A percentile compares a stretch with the other conserved stretches of the same genome.
Evolutionary conservation across 1,140 invertebrate genomes (phyloP).

Genomic region (Danaus plexippus): DNA sequence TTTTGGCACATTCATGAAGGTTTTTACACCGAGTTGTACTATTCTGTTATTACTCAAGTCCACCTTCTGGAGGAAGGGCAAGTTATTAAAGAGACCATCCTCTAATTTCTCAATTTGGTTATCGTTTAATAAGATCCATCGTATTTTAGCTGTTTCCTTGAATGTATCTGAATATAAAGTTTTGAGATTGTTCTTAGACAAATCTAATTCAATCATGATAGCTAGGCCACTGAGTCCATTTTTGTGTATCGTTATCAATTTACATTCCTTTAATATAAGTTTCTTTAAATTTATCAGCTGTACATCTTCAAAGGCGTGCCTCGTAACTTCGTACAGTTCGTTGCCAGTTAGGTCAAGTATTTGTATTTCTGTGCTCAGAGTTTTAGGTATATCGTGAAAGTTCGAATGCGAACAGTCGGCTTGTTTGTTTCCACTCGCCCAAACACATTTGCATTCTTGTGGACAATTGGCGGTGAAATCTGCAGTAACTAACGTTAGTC

Average conservation of each 20-base stretch:
- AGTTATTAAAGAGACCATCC: slow-evolving; percentile 82
- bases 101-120: slow-evolving; percentile 81
- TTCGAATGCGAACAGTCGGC: slow-evolving; percentile 82
- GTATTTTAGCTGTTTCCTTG: slow-evolving; percentile 76
- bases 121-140: slow-evolving; percentile 80
- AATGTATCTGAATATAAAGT: slow-evolving; percentile 82
- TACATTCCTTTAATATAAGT: slow-evolving; percentile 80
- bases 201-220: slow-evolving; percentile 88
- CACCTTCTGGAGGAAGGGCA: slow-evolving; percentile 82
- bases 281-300: slow-evolving; percentile 86
- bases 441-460: slow-evolving; percentile 80
- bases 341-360: slow-evolving; percentile 84
- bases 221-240: slow-evolving; percentile 82
- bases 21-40: slow-evolving; percentile 76
- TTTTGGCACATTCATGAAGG: slow-evolving; percentile 79
- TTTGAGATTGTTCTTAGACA: slow-evolving; percentile 83
- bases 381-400: slow-evolving; percentile 77
- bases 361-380: slow-evolving; percentile 82
- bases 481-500: slow-evolving; percentile 31
- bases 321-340: slow-evolving; percentile 75
- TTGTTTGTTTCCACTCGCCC: slow-evolving; percentile 85
- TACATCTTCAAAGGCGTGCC: slow-evolving; percentile 79
- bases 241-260: slow-evolving; percentile 78
- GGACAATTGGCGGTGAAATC: slow-evolving; percentile 67
- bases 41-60: slow-evolving; percentile 83